Percentiles rank a stretch among this genome's conserved stretches.
These are phyloP conservation scores for Anoplolepis gracilipes DNA, from an alignment of 1,140 invertebrate genomes.

Conservation along the genomic window DNA sequence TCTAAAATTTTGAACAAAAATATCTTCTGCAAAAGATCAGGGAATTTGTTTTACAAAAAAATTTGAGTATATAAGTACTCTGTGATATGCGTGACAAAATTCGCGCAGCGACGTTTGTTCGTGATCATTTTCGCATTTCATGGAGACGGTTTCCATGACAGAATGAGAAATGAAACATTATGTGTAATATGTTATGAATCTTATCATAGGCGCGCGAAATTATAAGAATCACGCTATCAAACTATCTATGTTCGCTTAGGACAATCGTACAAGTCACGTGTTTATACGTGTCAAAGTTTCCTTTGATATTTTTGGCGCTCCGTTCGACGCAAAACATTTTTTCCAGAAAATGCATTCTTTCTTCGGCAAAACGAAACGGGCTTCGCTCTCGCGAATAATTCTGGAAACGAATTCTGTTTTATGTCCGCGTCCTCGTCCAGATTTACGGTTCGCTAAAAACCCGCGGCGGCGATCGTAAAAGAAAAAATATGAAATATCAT, in stretches of 20 bases:
- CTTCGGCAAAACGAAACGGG: not conserved
- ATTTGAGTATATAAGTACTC: too few relatives aligned
- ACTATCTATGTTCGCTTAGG: not conserved
- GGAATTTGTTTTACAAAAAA: too few relatives aligned
- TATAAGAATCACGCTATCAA: not conserved
- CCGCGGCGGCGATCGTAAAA: not conserved
- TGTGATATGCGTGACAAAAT: too few relatives aligned
- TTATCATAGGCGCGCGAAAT: too few relatives aligned
- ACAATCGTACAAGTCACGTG: not conserved
- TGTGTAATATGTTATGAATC: not conserved
- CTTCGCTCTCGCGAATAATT: conserved; percentile 41
- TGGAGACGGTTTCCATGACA: not conserved
- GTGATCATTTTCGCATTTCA: too few relatives aligned
- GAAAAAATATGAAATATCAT: conserved; percentile 37
- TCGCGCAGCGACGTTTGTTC: too few relatives aligned
- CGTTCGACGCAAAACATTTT: not conserved
- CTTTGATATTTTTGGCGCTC: not conserved
- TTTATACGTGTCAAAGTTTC: not conserved
- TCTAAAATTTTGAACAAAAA: too few relatives aligned
- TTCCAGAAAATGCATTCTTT: conserved; percentile 8
- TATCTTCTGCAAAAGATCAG: too few relatives aligned
- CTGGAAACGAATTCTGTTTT: conserved; percentile 30
- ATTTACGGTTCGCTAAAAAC: conserved; percentile 47
- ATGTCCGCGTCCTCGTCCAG: conserved; percentile 9
- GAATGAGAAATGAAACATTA: not conserved